Base-by-base conservation (phyloP, 2,113 vertebrate species). In the Onychostoma macrolepis region DNA sequence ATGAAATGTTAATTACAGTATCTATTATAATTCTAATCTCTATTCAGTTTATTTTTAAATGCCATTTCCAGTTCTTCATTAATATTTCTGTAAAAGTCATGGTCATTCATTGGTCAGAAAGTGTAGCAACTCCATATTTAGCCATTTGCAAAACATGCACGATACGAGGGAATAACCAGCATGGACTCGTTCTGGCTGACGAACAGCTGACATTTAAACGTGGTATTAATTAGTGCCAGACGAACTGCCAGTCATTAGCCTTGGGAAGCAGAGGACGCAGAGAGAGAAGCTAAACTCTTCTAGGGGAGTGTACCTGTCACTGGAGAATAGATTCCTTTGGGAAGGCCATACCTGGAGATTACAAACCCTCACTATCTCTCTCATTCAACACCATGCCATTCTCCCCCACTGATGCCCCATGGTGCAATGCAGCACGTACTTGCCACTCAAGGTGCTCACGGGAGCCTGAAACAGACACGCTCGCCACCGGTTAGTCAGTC, bases 361-460 rank as follows among this genome's bases (percentile, higher is more conserved):
- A 30, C 6, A 72, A 28, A 30, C 72, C 58, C 56, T 76, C 26
- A 74, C 75, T 87, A 67, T 81, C 77, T 45, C 19, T 84, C 85
- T 80, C 36, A 56, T 75, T 53, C 67, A 80, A 81, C 81, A 79
- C 48, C 43, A 24, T 86, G 19, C 45, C 58, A 58, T 50, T 61
- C 41, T 48, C 4, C 33, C 7, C 30, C 43, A 77, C 84, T 76
- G 58, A 45, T 71, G 30, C 26, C 87, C 87, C 76, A 84, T 80
- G 87, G 71, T 87, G 86, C 89, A 89, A 63, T 88, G 86, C 89
- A 90, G 75, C 91, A 93, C 78, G 82, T 89, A 91, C 91, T 90
- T 91, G 92, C 87, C 77, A 86, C 88, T 88, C 80, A 86, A 53
- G 84, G 84, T 88, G 83, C 67, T 90, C 88, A 74, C 50, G 33